Evolutionary conservation across 2,113 vertebrate species (phyloP), one percentile per base, ranked within the genome.

Genomic region (Nannobrachium achirus): DNA sequence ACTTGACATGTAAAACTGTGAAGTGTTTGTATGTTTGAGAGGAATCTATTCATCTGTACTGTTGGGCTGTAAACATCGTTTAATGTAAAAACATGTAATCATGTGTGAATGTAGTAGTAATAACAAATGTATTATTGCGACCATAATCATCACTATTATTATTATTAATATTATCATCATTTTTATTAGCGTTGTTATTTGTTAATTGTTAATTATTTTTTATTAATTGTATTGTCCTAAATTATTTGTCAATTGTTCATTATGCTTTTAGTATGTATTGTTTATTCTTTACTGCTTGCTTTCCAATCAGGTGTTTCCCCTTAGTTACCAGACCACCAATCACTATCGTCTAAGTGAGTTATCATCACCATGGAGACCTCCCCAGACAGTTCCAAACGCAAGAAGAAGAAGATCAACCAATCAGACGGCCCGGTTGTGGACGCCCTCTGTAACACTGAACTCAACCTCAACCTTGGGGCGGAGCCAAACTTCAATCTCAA

Each of bases 401-500:
- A 0, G 18, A 71, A 25, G 8, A 71, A 25, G 7, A 62, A 74
- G 39, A n/a, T 10, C 0, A 15, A 13, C 56, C 73, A 75, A 50
- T 62, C 55, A 6, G 62, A 79, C 19, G 7, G 11, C 19, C 39
- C 1, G 0, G 45, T 63, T 56, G 39, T 5, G 6, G 53, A 78
- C 11, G 4, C 33, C 16, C 44, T 63, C 0, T 8, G 6, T 18
- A 71, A 72, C 16, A 51, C 65, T 10, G 59, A 81, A 16, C 25
- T 69, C 0, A 76, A 76, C 1, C 7, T 45, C 19, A 71, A 50
- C 53, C 72, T 49, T 61, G 57, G 72, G 38, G 13, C 10, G 3
- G 85, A 86, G 68, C 77, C 82, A 18, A 85, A 82, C 13, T 79
- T 88, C 38, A 86, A 84, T 45, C 81, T 87, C 39, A 84, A 73